These are phyloP conservation scores for Lasiurus cinereus DNA, from an alignment of 2,113 vertebrate species.

Conservation along the genomic window DNA sequence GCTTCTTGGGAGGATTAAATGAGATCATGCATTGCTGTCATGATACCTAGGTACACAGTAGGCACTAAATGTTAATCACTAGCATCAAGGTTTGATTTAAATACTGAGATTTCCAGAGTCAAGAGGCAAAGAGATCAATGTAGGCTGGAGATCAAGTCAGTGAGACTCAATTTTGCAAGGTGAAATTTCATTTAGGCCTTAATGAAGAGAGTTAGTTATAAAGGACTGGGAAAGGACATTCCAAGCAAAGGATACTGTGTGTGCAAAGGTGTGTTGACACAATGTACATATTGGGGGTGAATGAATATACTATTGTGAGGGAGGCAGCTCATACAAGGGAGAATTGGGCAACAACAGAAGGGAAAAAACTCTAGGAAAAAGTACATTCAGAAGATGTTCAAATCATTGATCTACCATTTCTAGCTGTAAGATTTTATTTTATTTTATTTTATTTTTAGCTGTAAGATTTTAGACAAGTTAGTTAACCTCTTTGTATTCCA, in stretches of 20 bases:
- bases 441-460: neutral
- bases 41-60: conserved; percentile 24
- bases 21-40: neutral
- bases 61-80: neutral
- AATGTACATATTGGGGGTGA: neutral
- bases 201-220: neutral
- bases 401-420: neutral
- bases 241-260: neutral
- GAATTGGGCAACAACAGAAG: neutral
- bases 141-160: neutral
- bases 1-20: conserved; percentile 37
- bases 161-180: neutral
- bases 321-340: conserved; percentile 2
- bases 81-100: neutral
- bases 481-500: conserved; percentile 40
- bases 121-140: neutral
- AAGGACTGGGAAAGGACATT: conserved; percentile 20
- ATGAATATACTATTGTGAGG: neutral
- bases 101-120: neutral
- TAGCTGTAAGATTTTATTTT: neutral
- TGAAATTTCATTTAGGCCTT: conserved; percentile 31
- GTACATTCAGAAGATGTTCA: neutral
- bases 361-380: neutral
- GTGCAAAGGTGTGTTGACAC: neutral
- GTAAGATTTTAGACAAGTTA: conserved; percentile 27